A percentile compares a stretch with the other conserved stretches of the same genome.
phyloP scores from a whole-genome alignment of 2,888 invertebrate species.

The Rosalia funebris region DNA sequence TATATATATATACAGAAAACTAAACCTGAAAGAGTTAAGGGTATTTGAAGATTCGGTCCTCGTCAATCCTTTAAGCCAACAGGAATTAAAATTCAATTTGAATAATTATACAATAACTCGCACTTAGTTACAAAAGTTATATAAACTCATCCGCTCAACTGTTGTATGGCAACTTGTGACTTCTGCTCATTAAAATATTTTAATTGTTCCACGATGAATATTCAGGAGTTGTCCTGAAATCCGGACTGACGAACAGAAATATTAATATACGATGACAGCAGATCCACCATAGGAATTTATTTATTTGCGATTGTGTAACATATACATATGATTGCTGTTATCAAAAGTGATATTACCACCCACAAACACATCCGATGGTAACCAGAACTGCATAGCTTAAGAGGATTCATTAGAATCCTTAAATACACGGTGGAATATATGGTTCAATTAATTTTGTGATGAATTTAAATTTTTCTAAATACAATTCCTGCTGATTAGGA shows the following conservation, averaged over 20 bases:
- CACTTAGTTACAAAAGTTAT: conserved; percentile 55
- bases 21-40: not conserved
- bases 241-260: conserved; percentile 28
- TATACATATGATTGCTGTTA: too few relatives aligned
- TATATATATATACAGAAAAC: too few relatives aligned
- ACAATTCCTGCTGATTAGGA: too few relatives aligned
- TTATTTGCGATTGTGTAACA: not conserved
- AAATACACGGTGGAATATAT: too few relatives aligned
- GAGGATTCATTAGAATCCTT: too few relatives aligned
- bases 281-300: not conserved
- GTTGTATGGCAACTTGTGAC: conserved; percentile 49
- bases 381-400: not conserved
- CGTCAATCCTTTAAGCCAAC: too few relatives aligned
- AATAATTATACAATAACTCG: conserved; percentile 59
- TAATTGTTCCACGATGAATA: conserved; percentile 61
- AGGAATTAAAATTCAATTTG: conserved; percentile 52
- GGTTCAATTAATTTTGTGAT: too few relatives aligned
- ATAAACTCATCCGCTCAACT: conserved; percentile 46
- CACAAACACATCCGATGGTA: not conserved
- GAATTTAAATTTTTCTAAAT: too few relatives aligned
- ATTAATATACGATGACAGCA: conserved; percentile 34
- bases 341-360: too few relatives aligned
- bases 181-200: conserved; percentile 62
- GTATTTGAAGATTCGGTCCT: not conserved
- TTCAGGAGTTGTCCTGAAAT: conserved; percentile 51